Evolutionary conservation across 2,888 invertebrate genomes (phyloP).

Genomic region (Hesperia comma): DNA sequence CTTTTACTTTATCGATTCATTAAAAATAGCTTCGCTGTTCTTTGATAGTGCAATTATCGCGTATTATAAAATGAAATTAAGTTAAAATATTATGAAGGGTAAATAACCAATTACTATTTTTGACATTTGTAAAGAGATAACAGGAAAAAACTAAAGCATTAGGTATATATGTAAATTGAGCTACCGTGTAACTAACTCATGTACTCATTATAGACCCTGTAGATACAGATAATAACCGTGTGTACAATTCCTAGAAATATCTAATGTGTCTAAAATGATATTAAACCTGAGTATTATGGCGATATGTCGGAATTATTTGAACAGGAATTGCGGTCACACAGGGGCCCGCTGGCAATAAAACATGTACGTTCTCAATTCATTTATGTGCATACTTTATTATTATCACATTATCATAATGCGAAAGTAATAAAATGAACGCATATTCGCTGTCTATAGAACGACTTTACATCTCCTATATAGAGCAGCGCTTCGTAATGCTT

Average conservation of each 20-base stretch:
- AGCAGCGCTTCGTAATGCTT: too few species aligned
- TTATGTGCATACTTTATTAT: slow-evolving; percentile 57
- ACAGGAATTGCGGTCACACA: slow-evolving; percentile 41
- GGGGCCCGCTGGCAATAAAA: slow-evolving; percentile 56
- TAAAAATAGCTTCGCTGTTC: slow-evolving; percentile 52
- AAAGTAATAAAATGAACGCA: slow-evolving; percentile 62
- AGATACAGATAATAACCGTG: too few species aligned
- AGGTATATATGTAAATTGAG: too few species aligned
- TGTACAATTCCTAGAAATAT: too few species aligned
- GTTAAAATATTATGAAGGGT: not conserved
- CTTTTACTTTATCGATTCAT: slow-evolving; percentile 57
- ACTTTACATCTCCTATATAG: slow-evolving; percentile 42
- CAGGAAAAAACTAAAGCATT: too few species aligned
- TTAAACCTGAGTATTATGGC: slow-evolving; percentile 25
- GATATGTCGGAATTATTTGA: slow-evolving; percentile 28
- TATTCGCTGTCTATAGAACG: slow-evolving; percentile 61
- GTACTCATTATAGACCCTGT: too few species aligned
- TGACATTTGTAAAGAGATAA: too few species aligned
- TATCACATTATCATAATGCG: slow-evolving; percentile 65
- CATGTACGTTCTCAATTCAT: slow-evolving; percentile 62
- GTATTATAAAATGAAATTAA: not conserved
- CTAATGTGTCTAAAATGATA: slow-evolving; percentile 22
- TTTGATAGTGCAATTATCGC: slow-evolving; percentile 39
- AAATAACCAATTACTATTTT: too few species aligned
- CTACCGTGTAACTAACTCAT: too few species aligned